These are phyloP conservation scores for Odocoileus virginianus DNA, from an alignment of 2,113 vertebrate species.

Conservation along the genomic window DNA sequence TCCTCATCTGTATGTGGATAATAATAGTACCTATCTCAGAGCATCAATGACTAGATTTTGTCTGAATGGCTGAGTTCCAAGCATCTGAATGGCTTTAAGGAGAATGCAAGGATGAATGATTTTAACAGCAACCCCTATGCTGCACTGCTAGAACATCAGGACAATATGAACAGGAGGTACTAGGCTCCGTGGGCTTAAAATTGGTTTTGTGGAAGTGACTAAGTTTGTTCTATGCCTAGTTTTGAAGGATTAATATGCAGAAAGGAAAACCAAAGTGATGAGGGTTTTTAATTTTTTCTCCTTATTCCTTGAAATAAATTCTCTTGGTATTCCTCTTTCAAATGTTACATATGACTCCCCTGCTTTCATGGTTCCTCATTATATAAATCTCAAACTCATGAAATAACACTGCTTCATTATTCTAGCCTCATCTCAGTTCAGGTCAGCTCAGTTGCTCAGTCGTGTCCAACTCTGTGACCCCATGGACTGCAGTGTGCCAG, in stretches of 20 bases:
- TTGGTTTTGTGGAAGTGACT: not conserved
- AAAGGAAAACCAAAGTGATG: not conserved
- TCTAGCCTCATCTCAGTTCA: not conserved
- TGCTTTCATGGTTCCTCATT: not conserved
- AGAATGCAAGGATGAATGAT: not conserved
- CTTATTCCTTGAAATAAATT: not conserved
- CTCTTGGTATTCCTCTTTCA: not conserved
- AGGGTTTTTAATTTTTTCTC: not conserved
- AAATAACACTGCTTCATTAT: not conserved
- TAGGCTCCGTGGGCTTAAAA: not conserved
- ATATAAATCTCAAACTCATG: not conserved
- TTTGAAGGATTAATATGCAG: constrained; percentile 10
- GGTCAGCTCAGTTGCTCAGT: not conserved
- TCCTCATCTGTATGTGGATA: not conserved
- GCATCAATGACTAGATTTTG: not conserved
- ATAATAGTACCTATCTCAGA: not conserved
- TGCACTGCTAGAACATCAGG: not conserved
- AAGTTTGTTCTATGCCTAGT: not conserved
- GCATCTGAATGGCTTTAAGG: not conserved
- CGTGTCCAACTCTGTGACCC: not conserved
- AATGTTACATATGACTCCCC: not conserved
- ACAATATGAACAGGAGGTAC: not conserved
- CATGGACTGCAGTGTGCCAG: not conserved
- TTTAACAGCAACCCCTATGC: not conserved
- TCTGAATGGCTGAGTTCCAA: not conserved